phyloP scores from a whole-genome alignment of 2,113 vertebrate species.

The Picathartes gymnocephalus region DNA sequence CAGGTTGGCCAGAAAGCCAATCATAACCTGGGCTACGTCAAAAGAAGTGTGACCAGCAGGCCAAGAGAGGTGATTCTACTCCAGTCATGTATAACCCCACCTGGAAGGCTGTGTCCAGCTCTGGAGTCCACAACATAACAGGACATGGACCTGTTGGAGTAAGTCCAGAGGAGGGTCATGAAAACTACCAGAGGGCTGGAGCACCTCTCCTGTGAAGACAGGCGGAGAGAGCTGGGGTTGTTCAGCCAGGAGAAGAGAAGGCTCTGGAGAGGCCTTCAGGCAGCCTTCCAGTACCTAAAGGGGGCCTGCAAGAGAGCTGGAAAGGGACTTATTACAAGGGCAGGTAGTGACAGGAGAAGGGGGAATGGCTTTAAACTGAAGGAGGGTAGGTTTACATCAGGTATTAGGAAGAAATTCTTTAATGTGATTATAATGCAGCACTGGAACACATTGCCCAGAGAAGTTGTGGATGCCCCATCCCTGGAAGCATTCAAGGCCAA shows the following conservation, averaged over 20 bases:
- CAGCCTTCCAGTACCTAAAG: background rate
- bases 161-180: background rate
- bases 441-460: background rate
- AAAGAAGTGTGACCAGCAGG: background rate
- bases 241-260: background rate
- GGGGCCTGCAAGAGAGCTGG: background rate
- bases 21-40: background rate
- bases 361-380: background rate
- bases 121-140: background rate
- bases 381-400: background rate
- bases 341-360: background rate
- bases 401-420: background rate
- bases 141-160: background rate
- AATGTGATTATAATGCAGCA: background rate
- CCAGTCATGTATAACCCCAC: no score
- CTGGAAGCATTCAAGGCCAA: background rate
- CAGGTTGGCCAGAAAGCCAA: background rate
- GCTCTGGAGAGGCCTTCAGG: background rate
- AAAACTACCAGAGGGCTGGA: background rate
- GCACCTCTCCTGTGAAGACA: background rate
- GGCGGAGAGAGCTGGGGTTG: background rate
- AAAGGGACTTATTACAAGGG: background rate
- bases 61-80: background rate
- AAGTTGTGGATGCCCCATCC: background rate
- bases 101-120: background rate